These are phyloP conservation scores for Drosophila barbarae DNA, from an alignment of 2,888 invertebrate genomes.

Conservation along the genomic window DNA sequence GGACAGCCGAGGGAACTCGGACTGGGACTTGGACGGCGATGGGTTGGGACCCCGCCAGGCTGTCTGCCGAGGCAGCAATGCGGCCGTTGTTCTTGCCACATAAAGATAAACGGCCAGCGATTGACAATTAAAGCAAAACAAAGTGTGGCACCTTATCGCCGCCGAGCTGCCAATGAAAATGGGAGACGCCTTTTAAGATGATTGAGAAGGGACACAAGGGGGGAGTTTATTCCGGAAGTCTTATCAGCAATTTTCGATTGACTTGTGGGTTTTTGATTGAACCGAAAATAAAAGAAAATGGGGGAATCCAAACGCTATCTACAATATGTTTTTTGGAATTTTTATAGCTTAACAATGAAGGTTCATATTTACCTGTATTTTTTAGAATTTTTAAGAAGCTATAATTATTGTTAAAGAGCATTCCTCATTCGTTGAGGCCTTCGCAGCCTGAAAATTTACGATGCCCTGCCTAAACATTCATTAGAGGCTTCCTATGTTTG, in stretches of 20 bases:
- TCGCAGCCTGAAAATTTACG: constrained; percentile 51
- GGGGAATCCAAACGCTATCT: not conserved
- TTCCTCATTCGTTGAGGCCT: constrained; percentile 14
- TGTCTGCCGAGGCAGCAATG: constrained; percentile 55
- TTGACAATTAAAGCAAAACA: constrained; percentile 66
- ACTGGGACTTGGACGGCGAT: constrained; percentile 6
- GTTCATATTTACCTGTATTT: too few species aligned
- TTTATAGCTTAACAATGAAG: too few species aligned
- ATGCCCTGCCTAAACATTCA: constrained; percentile 58
- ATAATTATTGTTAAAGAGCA: not conserved
- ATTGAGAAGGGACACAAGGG: constrained; percentile 10
- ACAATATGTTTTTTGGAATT: not conserved
- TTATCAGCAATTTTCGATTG: constrained; percentile 41
- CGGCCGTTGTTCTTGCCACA: constrained; percentile 37
- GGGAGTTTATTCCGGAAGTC: not conserved
- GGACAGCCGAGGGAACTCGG: constrained; percentile 25
- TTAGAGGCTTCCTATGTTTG: constrained; percentile 70
- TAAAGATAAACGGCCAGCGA: constrained; percentile 61
- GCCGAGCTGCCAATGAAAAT: constrained; percentile 47
- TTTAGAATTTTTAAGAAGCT: too few species aligned
- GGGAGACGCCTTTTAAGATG: constrained; percentile 30
- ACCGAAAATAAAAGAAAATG: not conserved
- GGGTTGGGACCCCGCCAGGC: constrained; percentile 55
- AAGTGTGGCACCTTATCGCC: constrained; percentile 59
- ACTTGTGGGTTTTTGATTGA: constrained; percentile 13